Base-by-base conservation (phyloP, 2,888 invertebrate genomes). In the Epistrophe grossulariae region DNA sequence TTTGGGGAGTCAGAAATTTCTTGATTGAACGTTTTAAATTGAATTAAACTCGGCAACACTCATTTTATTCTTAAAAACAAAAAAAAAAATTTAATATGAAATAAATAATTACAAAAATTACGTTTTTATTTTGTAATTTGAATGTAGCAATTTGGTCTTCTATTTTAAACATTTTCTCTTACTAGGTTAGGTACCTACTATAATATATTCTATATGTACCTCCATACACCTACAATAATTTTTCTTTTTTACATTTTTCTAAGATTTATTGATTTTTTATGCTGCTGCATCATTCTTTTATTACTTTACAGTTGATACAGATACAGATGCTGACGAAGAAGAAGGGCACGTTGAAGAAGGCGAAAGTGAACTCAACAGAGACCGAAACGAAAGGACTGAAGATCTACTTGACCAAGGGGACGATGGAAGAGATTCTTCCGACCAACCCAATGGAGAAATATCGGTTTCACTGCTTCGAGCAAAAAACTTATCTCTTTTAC, bases 401-500 rank as follows among this genome's bases (percentile, higher is more conserved):
- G 91, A 91, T 88, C 50, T 84, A 79, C 68, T 84, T 73, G 92
- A 92, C 78, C 91, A 91, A 72, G 90, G 89, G 89, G 91, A 91
- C 89, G 92, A 92, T 90, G 89, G 88, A 17, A 92, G 92, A 89
- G 92, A 91, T 59, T 80, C 88, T 48, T 88, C 91, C 73, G 91
- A 91, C 81, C 92, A 92, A 83, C 90, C 90, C 40, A 92, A 93
- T 88, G 93, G 92, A 84, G 93, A 93, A 88, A 91, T 93, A 88
- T 92, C 93, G 81, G 92, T 93, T 70, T 92, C 93, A 80, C 90
- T 93, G 88, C 88, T 93, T 82, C 91, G 93, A 88, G 92, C 94
- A 85, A 94, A 94, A 89, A 93, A 93, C 88, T 93, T 94, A 60
- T 94, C 94, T 83, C 92, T 94, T 80, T 91, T 94, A 72, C 94